Percentiles rank a stretch among this genome's conserved stretches.
These are phyloP conservation scores for Nasonia giraulti DNA, from an alignment of 1,140 invertebrate genomes.

Conservation along the genomic window DNA sequence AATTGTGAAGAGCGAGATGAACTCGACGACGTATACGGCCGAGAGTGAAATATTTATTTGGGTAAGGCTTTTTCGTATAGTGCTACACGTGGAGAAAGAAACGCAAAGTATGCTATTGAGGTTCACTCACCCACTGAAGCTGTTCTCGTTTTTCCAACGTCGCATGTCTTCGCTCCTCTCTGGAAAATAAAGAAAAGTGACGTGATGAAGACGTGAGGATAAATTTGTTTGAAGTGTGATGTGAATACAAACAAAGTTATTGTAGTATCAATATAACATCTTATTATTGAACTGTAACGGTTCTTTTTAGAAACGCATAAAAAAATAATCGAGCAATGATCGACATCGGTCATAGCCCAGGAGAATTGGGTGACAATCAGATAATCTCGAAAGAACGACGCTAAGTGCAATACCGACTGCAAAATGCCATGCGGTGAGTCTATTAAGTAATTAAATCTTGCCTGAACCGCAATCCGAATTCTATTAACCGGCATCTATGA, in stretches of 20 bases:
- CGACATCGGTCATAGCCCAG: neutral
- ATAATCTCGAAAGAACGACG: neutral
- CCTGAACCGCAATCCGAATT: neutral
- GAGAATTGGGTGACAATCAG: neutral
- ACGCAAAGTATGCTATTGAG: slow-evolving; percentile 21
- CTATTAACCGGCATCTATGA: neutral
- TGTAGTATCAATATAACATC: too few species aligned
- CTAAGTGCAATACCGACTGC: neutral
- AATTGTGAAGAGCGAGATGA: slow-evolving; percentile 15
- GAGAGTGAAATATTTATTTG: slow-evolving; percentile 13
- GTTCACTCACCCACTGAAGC: slow-evolving; percentile 42
- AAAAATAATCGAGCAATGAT: neutral
- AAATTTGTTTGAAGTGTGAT: neutral
- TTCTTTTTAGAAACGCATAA: neutral
- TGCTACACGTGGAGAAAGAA: neutral
- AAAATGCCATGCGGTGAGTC: neutral
- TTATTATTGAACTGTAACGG: neutral
- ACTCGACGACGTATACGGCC: neutral
- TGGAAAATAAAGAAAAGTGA: slow-evolving; percentile 32
- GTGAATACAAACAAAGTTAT: neutral
- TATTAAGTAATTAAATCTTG: slow-evolving; percentile 3
- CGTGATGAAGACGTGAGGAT: neutral
- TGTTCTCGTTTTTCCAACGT: slow-evolving; percentile 28
- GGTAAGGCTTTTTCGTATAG: neutral
- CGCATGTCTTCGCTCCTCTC: slow-evolving; percentile 15